Percentiles rank a stretch among this genome's conserved stretches.
phyloP scores from a whole-genome alignment of 1,140 invertebrate genomes.

The Proctacanthus coquilletti region DNA sequence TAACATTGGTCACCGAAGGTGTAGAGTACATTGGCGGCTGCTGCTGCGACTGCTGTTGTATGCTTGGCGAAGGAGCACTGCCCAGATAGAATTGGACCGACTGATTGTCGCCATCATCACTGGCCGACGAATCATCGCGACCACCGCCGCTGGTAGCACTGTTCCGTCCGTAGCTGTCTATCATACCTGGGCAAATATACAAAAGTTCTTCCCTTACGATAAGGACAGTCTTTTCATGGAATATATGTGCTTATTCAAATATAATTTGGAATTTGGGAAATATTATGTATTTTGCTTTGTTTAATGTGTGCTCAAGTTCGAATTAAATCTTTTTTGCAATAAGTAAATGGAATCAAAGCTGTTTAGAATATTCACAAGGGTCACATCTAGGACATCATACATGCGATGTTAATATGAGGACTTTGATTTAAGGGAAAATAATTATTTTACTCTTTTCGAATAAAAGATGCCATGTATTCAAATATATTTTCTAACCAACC shows the following conservation, averaged over 20 bases:
- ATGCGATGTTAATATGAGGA: too few relatives aligned
- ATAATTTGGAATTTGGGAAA: too few relatives aligned
- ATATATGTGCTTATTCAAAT: not conserved
- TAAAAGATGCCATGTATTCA: too few relatives aligned
- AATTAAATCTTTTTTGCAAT: too few relatives aligned
- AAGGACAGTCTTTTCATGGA: not conserved
- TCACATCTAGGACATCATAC: too few relatives aligned
- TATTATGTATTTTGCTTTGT: too few relatives aligned
- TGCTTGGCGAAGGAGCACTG: conserved; percentile 4
- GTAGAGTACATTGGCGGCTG: too few relatives aligned
- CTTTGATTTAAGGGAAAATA: not conserved
- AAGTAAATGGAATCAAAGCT: too few relatives aligned
- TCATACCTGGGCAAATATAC: conserved; percentile 12
- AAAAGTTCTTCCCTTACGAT: conserved; percentile 12
- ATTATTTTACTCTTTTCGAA: not conserved
- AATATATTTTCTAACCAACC: too few relatives aligned
- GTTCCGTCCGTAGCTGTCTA: conserved; percentile 10
- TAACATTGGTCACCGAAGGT: too few relatives aligned
- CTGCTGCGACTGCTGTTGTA: conserved; percentile 1
- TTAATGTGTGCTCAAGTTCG: too few relatives aligned
- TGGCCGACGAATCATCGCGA: conserved; percentile 10
- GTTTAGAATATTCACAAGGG: too few relatives aligned
- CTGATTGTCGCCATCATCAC: conserved; percentile 10
- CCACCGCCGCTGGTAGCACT: not conserved
- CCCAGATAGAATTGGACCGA: conserved; percentile 12